These are phyloP conservation scores for Phalacrocorax aristotelis DNA, from an alignment of 2,113 vertebrate species.

Conservation along the genomic window DNA sequence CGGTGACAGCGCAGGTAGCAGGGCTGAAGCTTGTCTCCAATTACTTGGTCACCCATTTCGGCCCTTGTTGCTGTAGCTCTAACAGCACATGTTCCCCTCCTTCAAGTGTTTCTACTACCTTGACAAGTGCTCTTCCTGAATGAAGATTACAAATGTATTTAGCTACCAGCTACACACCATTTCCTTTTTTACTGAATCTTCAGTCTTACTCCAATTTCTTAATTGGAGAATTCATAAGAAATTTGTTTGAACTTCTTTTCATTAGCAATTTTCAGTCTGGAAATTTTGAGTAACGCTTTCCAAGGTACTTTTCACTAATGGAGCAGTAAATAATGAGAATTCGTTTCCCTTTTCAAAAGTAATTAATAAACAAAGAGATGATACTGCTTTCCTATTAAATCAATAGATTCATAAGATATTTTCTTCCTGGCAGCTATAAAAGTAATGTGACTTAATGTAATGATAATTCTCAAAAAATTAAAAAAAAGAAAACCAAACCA, in stretches of 20 bases:
- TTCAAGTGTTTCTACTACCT: neutral
- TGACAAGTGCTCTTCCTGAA: neutral
- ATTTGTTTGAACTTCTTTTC: neutral
- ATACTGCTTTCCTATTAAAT: neutral
- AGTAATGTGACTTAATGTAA: neutral
- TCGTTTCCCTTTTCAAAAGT: neutral
- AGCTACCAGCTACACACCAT: neutral
- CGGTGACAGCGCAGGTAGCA: neutral
- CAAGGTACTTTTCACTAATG: neutral
- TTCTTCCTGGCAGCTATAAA: neutral
- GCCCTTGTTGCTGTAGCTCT: neutral
- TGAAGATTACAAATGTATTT: neutral
- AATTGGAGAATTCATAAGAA: neutral
- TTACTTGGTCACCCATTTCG: neutral
- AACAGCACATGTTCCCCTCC: fast-evolving
- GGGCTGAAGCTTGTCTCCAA: neutral
- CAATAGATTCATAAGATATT: neutral
- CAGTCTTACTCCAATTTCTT: neutral
- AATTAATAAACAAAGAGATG: slow-evolving; percentile 29
- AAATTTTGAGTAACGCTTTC: neutral
- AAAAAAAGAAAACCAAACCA: neutral
- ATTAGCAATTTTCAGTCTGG: neutral
- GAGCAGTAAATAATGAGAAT: neutral
- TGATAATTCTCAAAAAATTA: neutral
- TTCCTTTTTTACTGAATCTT: neutral